Conservation (phyloP, 2,888 invertebrate genomes). For the Dolichomitus sp. region DNA sequence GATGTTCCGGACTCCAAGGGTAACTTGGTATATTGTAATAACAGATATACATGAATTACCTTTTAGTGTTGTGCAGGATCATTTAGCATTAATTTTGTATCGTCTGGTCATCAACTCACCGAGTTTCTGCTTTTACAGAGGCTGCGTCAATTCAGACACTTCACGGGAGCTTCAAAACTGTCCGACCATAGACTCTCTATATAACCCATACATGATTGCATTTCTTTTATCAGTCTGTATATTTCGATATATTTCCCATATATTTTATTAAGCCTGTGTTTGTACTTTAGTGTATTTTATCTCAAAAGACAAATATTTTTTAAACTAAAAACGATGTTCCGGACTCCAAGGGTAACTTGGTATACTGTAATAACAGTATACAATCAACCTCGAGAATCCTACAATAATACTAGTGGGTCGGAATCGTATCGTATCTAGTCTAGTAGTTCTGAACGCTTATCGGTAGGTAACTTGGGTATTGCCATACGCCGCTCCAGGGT, state of each 20-base stretch:
- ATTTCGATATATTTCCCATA: not conserved
- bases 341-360: constrained; percentile 34
- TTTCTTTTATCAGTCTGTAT: not conserved
- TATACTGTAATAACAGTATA: constrained; percentile 54
- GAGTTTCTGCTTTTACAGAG: not conserved
- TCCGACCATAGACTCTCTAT: not conserved
- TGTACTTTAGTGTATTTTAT: constrained; percentile 16
- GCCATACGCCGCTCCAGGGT: constrained; percentile 29
- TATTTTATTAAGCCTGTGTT: not conserved
- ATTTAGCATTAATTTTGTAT: constrained; percentile 29
- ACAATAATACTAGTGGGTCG: constrained; percentile 50
- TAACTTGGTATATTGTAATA: constrained; percentile 54
- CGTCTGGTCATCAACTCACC: constrained; percentile 11
- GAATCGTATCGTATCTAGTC: constrained; percentile 15
- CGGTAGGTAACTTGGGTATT: constrained; percentile 8
- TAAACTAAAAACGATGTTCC: constrained; percentile 33
- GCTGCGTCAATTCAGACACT: not conserved
- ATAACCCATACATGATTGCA: too few species aligned
- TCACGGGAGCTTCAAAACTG: constrained; percentile 19
- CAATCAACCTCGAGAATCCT: constrained; percentile 28
- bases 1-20: constrained; percentile 24
- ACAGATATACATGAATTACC: constrained; percentile 33
- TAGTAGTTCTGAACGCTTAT: constrained; percentile 24
- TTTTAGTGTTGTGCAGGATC: constrained; percentile 16
- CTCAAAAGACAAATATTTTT: constrained; percentile 43